These are phyloP conservation scores for Podilymbus podiceps DNA, from an alignment of 2,113 vertebrate species.

Conservation along the genomic window DNA sequence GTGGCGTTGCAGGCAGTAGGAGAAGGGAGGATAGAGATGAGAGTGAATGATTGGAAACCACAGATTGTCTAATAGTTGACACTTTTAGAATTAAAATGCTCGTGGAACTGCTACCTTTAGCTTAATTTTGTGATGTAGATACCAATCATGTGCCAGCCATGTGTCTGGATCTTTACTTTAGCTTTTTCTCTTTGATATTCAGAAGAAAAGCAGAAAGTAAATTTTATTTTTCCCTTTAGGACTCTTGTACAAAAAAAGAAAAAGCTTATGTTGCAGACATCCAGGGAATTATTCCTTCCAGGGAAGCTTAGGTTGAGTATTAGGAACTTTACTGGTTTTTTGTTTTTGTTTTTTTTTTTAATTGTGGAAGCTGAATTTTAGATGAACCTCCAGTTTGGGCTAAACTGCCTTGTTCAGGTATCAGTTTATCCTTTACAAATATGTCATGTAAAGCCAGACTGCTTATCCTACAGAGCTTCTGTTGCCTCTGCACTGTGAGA, in stretches of 20 bases:
- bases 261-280: background rate
- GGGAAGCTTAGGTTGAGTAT: background rate
- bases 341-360: background rate
- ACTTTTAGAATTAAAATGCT: background rate
- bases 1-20: background rate
- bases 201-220: background rate
- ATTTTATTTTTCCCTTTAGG: background rate
- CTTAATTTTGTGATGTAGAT: background rate
- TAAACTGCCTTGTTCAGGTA: background rate
- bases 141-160: accelerated
- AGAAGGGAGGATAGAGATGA: background rate
- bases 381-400: background rate
- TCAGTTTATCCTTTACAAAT: background rate
- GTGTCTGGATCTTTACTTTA: background rate
- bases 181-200: background rate
- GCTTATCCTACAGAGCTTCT: background rate
- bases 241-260: background rate
- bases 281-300: background rate
- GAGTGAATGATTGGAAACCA: background rate
- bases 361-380: background rate
- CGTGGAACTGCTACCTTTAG: background rate
- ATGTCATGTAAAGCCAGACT: background rate
- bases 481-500: background rate
- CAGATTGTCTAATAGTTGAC: background rate
- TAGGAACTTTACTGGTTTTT: background rate